A percentile compares a stretch with the other conserved stretches of the same genome.
Evolutionary conservation across 1,140 invertebrate genomes (phyloP).

Genomic region (Alviniconcha marisindica): DNA sequence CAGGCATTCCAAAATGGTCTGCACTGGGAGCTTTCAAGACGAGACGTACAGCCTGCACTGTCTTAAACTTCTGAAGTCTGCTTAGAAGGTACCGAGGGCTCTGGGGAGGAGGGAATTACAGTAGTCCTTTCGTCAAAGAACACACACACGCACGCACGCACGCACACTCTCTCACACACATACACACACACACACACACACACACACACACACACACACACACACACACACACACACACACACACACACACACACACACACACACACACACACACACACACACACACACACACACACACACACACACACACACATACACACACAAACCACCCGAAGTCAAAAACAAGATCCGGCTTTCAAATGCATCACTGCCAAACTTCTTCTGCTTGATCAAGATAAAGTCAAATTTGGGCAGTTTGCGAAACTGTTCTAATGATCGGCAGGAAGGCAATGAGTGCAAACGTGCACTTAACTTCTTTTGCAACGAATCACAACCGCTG

Average conservation of each 20-base stretch:
- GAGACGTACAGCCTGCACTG: neutral
- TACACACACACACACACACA: neutral
- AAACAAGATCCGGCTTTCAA: no score
- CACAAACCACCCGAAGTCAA: neutral
- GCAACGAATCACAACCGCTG: no score
- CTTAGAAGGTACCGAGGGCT: neutral
- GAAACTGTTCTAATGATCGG: no score
- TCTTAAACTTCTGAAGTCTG: neutral
- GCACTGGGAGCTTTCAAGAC: neutral
- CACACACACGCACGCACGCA: neutral
- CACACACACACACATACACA: neutral
- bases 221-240: constrained; percentile 5
- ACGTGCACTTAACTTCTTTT: no score
- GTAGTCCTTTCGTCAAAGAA: neutral
- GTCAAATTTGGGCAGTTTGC: no score
- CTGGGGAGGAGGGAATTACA: neutral
- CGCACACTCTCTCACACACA: neutral
- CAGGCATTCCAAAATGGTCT: no score
- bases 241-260: neutral
- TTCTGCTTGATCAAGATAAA: no score
- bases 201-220: constrained; percentile 1
- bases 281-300: constrained; percentile 25
- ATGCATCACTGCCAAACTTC: no score
- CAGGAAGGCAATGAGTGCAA: no score
- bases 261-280: neutral